These are phyloP conservation scores for Delphinus delphis DNA, from an alignment of 2,113 vertebrate genomes.

Conservation along the genomic window DNA sequence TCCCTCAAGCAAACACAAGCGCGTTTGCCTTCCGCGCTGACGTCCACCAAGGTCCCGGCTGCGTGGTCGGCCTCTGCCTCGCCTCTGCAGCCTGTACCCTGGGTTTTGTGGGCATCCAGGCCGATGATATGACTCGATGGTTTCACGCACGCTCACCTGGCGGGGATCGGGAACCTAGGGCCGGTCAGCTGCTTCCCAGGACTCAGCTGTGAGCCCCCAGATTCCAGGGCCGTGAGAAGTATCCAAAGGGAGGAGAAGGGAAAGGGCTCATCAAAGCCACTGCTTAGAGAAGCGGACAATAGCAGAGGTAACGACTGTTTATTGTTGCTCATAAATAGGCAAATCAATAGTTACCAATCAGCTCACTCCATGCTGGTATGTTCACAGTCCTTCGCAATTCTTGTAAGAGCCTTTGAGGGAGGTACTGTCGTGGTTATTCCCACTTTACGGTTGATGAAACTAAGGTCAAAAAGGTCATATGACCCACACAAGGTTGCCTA, in stretches of 20 bases:
- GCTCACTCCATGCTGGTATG: background rate
- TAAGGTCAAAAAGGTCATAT: background rate
- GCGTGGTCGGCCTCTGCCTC: fast-evolving
- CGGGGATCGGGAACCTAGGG: fast-evolving
- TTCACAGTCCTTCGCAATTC: background rate
- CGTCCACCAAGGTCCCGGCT: fast-evolving
- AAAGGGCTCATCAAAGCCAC: background rate
- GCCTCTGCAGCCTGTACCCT: too few relatives aligned
- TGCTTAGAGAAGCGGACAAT: background rate
- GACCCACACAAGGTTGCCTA: background rate
- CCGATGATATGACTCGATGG: fast-evolving
- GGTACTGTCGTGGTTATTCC: too few relatives aligned
- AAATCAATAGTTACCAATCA: fast-evolving
- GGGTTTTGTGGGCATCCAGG: fast-evolving
- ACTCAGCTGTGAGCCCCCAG: background rate
- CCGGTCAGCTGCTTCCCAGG: background rate
- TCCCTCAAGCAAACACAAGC: background rate
- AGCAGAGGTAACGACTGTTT: background rate
- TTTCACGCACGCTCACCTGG: background rate
- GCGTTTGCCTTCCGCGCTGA: background rate
- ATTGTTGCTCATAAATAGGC: fast-evolving
- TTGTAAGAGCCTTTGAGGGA: background rate
- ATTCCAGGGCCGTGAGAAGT: background rate
- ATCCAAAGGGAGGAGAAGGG: background rate
- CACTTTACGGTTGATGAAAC: background rate